phyloP scores from a whole-genome alignment of 2,888 invertebrate genomes.

The Perizoma flavofasciatum region DNA sequence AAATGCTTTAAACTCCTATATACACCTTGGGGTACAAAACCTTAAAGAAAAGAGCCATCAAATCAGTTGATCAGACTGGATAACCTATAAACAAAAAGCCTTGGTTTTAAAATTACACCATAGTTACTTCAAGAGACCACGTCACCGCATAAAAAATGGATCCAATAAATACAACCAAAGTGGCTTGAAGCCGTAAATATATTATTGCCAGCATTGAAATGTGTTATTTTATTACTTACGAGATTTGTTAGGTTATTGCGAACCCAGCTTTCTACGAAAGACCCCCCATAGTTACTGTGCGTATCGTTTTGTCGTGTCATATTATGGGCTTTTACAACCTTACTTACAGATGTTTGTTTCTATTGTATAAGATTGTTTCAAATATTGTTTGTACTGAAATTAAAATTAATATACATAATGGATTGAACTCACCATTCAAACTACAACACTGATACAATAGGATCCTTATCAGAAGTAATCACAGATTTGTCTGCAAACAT shows the following conservation, averaged over 20 bases:
- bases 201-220: slow-evolving; percentile 45
- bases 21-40: no score
- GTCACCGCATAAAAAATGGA: slow-evolving; percentile 25
- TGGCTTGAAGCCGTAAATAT: slow-evolving; percentile 50
- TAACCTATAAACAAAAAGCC: no score
- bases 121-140: no score
- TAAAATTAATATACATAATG: not conserved
- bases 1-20: no score
- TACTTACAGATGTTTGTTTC: not conserved
- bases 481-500: slow-evolving; percentile 78
- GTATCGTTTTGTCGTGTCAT: slow-evolving; percentile 1
- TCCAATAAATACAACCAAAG: slow-evolving; percentile 48
- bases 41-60: no score
- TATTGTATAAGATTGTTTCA: not conserved
- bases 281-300: not conserved
- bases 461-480: slow-evolving; percentile 72
- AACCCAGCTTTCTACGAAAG: slow-evolving; percentile 20
- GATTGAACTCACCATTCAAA: slow-evolving; percentile 57
- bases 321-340: not conserved
- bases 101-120: no score
- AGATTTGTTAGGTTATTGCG: slow-evolving; percentile 41
- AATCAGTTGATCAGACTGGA: no score
- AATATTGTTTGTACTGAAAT: not conserved
- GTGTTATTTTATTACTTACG: slow-evolving; percentile 46
- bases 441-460: slow-evolving; percentile 76